These are phyloP conservation scores for Uromys caudimaculatus DNA, from an alignment of 2,797 vertebrate species.

Conservation along the genomic window DNA sequence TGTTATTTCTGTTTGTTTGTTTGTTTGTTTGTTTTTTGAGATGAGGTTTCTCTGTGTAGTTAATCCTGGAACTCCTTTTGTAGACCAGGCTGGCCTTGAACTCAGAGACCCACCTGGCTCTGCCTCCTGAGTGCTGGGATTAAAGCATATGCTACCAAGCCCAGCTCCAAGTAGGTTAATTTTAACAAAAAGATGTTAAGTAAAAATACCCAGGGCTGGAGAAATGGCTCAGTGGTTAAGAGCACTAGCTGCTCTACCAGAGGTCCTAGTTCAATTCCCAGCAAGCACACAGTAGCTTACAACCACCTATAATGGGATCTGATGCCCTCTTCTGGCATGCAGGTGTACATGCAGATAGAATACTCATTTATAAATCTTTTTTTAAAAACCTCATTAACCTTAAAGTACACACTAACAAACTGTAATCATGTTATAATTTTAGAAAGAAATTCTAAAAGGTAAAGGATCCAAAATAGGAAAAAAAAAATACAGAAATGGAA, in stretches of 20 bases:
- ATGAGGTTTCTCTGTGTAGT: neutral
- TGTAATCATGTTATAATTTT: constrained; percentile 49
- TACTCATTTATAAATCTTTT: neutral
- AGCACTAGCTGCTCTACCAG: no score
- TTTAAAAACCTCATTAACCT: constrained; percentile 3
- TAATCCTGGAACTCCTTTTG: neutral
- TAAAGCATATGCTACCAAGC: neutral
- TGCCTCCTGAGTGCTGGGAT: neutral
- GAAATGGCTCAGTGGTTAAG: neutral
- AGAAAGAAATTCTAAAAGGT: constrained; percentile 56
- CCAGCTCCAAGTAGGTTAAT: neutral
- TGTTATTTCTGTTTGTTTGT: neutral
- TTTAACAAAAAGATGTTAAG: constrained; percentile 32
- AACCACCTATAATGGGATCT: no score
- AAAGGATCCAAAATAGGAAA: neutral
- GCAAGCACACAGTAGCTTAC: neutral
- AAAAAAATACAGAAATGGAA: constrained; percentile 24
- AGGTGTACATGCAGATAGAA: neutral
- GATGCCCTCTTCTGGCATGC: neutral
- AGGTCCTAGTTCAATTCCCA: neutral
- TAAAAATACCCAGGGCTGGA: neutral
- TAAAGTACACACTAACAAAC: constrained; percentile 46
- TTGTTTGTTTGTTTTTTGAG: neutral
- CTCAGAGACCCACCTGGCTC: neutral
- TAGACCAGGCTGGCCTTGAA: neutral